Evolutionary conservation across 2,113 vertebrate genomes (phyloP), one percentile per base, ranked within the genome.

Genomic region (Mionectes macconnelli): DNA sequence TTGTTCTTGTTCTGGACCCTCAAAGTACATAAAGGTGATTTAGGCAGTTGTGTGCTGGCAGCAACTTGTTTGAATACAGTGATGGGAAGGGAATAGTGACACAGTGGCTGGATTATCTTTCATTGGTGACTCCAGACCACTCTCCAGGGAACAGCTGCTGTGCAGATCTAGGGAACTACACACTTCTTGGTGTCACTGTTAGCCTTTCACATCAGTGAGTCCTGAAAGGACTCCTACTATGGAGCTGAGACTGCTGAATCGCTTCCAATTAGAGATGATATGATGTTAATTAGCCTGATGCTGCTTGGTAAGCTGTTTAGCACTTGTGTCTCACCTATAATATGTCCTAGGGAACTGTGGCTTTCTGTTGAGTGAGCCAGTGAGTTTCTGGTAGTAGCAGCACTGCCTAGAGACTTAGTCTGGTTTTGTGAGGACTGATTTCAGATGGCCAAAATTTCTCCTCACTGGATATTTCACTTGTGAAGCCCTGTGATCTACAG

Each of bases 251-350:
- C 84, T 87, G 82, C 78, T 89, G 95, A 97, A 94, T 95, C 37
- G 7, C 63, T 95, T 95, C 95, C 96, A 94, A 27, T 97, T 96
- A 98, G 64, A 85, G 82, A 93, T 83, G 92, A 76, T 97, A 81
- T 86, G 94, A 97, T 96, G 96, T 87, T 96, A 96, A 97, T 97
- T 97, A 96, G 67, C 81, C 70, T 40, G 66, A 85, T 94, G 95
- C 82, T 97, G 93, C 96, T 95, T 93, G 62, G 81, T 97, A 96
- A 97, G 95, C 72, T 90, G 79, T 95, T 97, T 95, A 95, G 86
- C 95, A 91, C 89, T 93, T 93, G 25, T 67, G 76, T 93, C 83
- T 94, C 89, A 95, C 84, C 93, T 89, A 30, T 73, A 78, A 39
- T 74, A 90, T 64, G 91, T 45, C 24, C 67, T n/a, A 37, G 86